These are phyloP conservation scores for Pandemis corylana DNA, from an alignment of 2,888 invertebrate genomes.

Conservation along the genomic window DNA sequence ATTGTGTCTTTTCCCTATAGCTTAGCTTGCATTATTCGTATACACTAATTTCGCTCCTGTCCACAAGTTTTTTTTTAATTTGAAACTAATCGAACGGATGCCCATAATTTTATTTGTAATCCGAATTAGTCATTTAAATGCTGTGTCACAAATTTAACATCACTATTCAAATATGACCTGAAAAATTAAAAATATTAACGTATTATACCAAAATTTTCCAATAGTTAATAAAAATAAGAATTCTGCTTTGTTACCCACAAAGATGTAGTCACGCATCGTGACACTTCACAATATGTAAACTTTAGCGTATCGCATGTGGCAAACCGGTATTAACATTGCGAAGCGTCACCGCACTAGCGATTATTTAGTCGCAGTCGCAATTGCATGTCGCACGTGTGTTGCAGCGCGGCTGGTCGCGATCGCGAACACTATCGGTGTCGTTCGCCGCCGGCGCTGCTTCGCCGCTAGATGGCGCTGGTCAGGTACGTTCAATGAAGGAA, in stretches of 20 bases:
- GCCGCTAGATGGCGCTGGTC: slow-evolving; percentile 90
- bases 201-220: not conserved
- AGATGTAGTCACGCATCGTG: slow-evolving; percentile 16
- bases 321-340: slow-evolving; percentile 42
- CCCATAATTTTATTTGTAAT: not conserved
- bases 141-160: not conserved
- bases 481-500: slow-evolving; percentile 64
- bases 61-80: not conserved
- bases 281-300: slow-evolving; percentile 33
- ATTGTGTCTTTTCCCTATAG: slow-evolving; percentile 15
- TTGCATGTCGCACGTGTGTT: slow-evolving; percentile 78
- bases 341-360: slow-evolving; percentile 45
- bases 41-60: not conserved
- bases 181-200: not conserved
- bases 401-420: slow-evolving; percentile 93
- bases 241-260: slow-evolving; percentile 17
- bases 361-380: slow-evolving; percentile 52
- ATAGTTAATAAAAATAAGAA: not conserved
- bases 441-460: slow-evolving; percentile 91
- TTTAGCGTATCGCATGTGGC: slow-evolving; percentile 33
- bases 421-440: slow-evolving; percentile 95
- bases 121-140: not conserved
- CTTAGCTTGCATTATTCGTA: slow-evolving; percentile 32
- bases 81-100: not conserved
- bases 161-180: not conserved